A percentile compares a stretch with the other conserved stretches of the same genome.
These are phyloP conservation scores for Nothobranchius furzeri DNA, from an alignment of 2,113 vertebrate species.

Conservation along the genomic window DNA sequence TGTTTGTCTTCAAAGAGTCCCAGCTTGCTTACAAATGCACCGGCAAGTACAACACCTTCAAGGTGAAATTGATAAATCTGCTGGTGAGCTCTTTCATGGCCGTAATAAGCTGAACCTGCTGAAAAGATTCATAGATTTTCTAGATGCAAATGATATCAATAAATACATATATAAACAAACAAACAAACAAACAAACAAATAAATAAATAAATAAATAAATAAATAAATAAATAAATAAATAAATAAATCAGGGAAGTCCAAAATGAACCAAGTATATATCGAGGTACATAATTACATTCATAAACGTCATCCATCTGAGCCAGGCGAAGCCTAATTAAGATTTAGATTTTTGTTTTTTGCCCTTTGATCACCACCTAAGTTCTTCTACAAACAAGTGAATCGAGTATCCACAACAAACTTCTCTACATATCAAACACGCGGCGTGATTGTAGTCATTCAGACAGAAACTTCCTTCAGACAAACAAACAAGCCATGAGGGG, in stretches of 20 bases:
- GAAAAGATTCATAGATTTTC: conserved; percentile 61
- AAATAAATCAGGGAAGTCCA: conserved; percentile 54
- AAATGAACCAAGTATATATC: conserved; percentile 63
- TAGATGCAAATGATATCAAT: conserved; percentile 65
- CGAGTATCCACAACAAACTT: conserved; percentile 30
- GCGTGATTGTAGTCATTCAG: conserved; percentile 61
- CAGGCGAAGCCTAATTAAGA: conserved; percentile 50
- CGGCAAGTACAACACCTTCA: conserved; percentile 74
- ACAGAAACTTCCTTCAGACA: conserved; percentile 76
- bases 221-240: conserved; percentile 19
- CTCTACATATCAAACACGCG: conserved; percentile 64
- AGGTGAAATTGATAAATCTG: conserved; percentile 80
- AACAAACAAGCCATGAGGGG: conserved; percentile 73
- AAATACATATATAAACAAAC: conserved; percentile 11
- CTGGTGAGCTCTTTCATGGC: conserved; percentile 63
- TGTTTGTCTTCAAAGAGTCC: conserved; percentile 78
- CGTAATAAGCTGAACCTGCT: conserved; percentile 67
- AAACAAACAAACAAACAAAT: too few relatives aligned
- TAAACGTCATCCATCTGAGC: conserved; percentile 56
- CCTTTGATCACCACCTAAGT: conserved; percentile 55
- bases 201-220: conserved; percentile 52
- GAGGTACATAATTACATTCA: conserved; percentile 61
- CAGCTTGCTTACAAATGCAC: conserved; percentile 73
- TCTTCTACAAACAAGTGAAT: conserved; percentile 49
- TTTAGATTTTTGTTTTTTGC: conserved; percentile 32